phyloP scores from a whole-genome alignment of 2,888 invertebrate species.

The Eustalomyia histrio region DNA sequence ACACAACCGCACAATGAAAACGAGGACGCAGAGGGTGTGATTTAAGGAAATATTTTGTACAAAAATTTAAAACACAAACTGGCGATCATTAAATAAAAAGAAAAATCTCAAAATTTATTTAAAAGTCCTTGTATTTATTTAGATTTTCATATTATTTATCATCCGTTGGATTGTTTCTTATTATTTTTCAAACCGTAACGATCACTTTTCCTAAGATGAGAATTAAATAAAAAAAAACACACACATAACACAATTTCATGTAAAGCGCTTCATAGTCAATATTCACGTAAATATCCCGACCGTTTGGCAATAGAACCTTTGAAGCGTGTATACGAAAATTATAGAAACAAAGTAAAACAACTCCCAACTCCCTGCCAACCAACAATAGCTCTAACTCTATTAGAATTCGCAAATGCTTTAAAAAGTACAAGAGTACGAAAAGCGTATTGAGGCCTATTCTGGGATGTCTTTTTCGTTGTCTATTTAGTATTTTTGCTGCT shows the following conservation, averaged over 20 bases:
- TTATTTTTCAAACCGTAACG: slow-evolving; percentile 8
- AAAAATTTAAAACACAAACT: not conserved
- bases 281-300: slow-evolving; percentile 65
- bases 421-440: slow-evolving; percentile 61
- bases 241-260: slow-evolving; percentile 34
- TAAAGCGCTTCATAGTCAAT: slow-evolving; percentile 63
- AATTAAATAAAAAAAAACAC: slow-evolving; percentile 11
- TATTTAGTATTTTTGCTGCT: slow-evolving; percentile 52
- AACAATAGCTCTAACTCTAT: slow-evolving; percentile 59
- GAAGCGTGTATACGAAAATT: slow-evolving; percentile 63
- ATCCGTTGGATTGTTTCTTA: slow-evolving; percentile 3
- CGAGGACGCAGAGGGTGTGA: slow-evolving; percentile 31
- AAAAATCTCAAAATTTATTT: not conserved
- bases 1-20: slow-evolving; percentile 27
- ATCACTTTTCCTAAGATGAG: not conserved
- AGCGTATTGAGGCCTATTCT: slow-evolving; percentile 65
- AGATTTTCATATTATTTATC: not conserved
- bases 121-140: not conserved
- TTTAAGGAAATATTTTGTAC: not conserved
- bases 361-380: slow-evolving; percentile 63
- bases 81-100: not conserved
- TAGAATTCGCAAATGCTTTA: slow-evolving; percentile 56
- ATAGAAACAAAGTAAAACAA: slow-evolving; percentile 50
- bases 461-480: slow-evolving; percentile 60
- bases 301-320: slow-evolving; percentile 65